Evolutionary conservation across 2,113 vertebrate genomes (phyloP), one percentile per base, ranked within the genome.

Genomic region (Triplophysa dalaica): DNA sequence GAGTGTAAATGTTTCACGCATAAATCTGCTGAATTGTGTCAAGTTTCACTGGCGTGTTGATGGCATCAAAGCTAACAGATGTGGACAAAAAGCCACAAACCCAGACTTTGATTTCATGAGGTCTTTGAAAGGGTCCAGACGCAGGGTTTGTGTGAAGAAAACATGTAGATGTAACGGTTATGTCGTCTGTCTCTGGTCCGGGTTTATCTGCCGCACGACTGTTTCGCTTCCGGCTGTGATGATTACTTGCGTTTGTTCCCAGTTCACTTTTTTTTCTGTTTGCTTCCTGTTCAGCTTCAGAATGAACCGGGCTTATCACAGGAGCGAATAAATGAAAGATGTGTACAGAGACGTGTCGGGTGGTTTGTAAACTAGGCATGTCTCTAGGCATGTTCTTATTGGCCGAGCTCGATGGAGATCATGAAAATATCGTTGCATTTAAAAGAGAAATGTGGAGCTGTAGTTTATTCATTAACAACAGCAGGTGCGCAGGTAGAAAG

Each of bases 401-500:
- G 69, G 50, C 17, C 50, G 50, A 70, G 50, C 10, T 5, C 0
- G 11, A 38, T 4, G 5, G 54, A 43, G 5, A 73, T 24, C n/a
- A 73, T 73, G 54, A 52, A 26, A 56, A 14, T 54, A 33, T 19
- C 2, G 11, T 56, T 33, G 10, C 26, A 4, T 58, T 58, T 9
- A 38, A 8, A 8, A n/a, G 29, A 73, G 2, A 43, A 52, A 60
- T 22, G n/a, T n/a, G 9, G 12, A 60, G 19, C 0, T 12, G 33
- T 58, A 41, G 54, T 41, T 43, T 54, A 60, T 54, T 73, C 54
- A 60, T 73, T 73, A 73, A 60, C 70, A 60, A 54, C 54, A 73
- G 70, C n/a, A 60, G 54, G 29, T 62, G 38, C 21, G 24, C 2
- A 9, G 26, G n/a, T 12, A 62, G 38, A 45, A 48, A 29, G 45